Conservation (phyloP, 2,888 invertebrate species). For the Spodoptera exigua region DNA sequence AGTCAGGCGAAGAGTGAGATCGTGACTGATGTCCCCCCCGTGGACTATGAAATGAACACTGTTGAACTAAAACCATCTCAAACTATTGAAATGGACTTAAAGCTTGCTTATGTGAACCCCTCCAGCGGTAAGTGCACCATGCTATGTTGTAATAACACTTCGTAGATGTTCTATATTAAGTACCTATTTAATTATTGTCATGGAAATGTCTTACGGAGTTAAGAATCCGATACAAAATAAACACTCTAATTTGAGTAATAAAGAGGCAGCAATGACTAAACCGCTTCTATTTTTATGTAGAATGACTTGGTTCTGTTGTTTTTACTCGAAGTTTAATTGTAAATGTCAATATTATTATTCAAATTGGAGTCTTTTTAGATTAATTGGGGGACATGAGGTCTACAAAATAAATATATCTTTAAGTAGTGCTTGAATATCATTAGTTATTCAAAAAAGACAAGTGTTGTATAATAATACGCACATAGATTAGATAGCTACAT, state of each 20-base stretch:
- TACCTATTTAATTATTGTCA: constrained; percentile 33
- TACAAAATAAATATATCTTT: constrained; percentile 49
- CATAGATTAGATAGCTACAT: constrained; percentile 64
- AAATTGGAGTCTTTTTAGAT: constrained; percentile 75
- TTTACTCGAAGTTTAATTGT: constrained; percentile 30
- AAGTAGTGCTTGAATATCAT: constrained; percentile 61
- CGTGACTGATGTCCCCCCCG: constrained; percentile 80
- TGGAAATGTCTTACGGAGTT: constrained; percentile 24
- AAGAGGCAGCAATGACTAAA: constrained; percentile 7
- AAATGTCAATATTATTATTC: constrained; percentile 60
- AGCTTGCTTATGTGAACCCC: constrained; percentile 90
- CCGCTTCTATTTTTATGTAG: not conserved
- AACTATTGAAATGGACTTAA: constrained; percentile 89
- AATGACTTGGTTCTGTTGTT: not conserved
- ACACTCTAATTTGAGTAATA: constrained; percentile 17
- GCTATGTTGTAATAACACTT: constrained; percentile 39
- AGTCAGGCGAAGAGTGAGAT: constrained; percentile 86
- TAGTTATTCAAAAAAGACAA: constrained; percentile 76
- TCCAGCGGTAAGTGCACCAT: constrained; percentile 87
- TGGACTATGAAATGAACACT: constrained; percentile 83
- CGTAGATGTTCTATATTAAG: constrained; percentile 25
- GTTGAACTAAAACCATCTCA: constrained; percentile 85
- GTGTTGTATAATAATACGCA: constrained; percentile 83
- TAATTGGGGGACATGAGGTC: constrained; percentile 80
- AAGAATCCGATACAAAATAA: constrained; percentile 14